A percentile compares a stretch with the other conserved stretches of the same genome.
These are phyloP conservation scores for Channa striata DNA, from an alignment of 2,797 vertebrate species.

Conservation along the genomic window DNA sequence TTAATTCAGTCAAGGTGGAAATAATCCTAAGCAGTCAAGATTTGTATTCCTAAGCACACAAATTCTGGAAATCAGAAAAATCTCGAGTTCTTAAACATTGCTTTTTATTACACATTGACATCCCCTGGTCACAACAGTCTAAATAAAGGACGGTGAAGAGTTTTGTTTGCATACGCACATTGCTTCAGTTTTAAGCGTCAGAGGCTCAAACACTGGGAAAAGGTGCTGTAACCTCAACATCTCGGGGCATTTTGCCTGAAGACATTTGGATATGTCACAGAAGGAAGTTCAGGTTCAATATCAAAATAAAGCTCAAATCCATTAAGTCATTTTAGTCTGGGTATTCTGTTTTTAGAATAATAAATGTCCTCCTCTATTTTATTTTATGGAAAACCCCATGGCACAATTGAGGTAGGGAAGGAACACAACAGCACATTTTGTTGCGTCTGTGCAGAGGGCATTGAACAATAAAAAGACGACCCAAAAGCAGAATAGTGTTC, in stretches of 20 bases:
- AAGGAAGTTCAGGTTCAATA: background rate
- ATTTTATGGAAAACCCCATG: background rate
- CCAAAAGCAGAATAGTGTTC: conserved; percentile 37
- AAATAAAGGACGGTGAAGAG: background rate
- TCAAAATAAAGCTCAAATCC: background rate
- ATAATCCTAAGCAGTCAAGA: too few relatives aligned
- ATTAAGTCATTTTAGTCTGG: too few relatives aligned
- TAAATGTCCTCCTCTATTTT: background rate
- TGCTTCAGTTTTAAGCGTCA: background rate
- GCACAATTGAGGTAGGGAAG: background rate
- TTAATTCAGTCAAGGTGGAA: too few relatives aligned
- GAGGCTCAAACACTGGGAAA: background rate
- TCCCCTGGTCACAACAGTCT: too few relatives aligned
- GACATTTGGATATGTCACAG: background rate
- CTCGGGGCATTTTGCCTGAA: background rate
- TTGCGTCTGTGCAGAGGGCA: background rate
- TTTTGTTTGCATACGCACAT: too few relatives aligned
- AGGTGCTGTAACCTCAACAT: background rate
- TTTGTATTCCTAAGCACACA: too few relatives aligned
- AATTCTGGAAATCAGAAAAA: too few relatives aligned
- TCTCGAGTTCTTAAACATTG: too few relatives aligned
- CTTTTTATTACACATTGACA: too few relatives aligned
- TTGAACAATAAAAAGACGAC: conserved; percentile 3
- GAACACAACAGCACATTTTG: background rate
- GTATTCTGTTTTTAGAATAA: background rate